A percentile compares a stretch with the other conserved stretches of the same genome.
Evolutionary conservation across 2,113 vertebrate species (phyloP).

Genomic region (Paedocypris sp.): DNA sequence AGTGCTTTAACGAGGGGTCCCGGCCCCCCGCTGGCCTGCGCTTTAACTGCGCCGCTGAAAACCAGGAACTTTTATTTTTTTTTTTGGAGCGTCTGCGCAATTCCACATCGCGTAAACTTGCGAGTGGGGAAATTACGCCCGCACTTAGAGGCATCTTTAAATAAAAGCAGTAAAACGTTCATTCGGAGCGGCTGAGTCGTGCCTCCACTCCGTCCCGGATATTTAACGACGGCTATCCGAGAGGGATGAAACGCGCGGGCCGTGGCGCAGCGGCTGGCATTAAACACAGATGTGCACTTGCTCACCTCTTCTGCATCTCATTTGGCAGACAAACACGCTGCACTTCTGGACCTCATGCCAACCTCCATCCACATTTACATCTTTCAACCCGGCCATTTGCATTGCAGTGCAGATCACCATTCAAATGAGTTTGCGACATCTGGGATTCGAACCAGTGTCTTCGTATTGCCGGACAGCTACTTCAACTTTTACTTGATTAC

Average conservation of each 20-base stretch:
- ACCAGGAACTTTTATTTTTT: conserved; percentile 26
- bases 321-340: neutral
- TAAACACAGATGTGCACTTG: neutral
- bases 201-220: neutral
- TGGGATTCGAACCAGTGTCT: too few species aligned
- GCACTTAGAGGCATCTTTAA: conserved; percentile 38
- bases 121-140: conserved; percentile 24
- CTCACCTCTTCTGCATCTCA: conserved; percentile 6
- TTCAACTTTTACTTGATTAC: too few species aligned
- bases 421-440: too few species aligned
- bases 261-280: neutral
- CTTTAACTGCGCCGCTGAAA: conserved; percentile 34
- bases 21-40: neutral
- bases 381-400: too few species aligned
- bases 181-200: conserved; percentile 12
- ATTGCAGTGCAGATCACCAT: too few species aligned
- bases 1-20: conserved; percentile 15
- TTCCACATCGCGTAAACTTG: conserved; percentile 20
- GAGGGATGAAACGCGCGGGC: neutral
- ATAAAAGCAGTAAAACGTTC: conserved; percentile 35
- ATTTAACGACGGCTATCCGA: neutral
- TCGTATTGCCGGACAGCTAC: too few species aligned
- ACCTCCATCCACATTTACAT: neutral
- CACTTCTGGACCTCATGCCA: neutral
- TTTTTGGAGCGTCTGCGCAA: conserved; percentile 9